Evolutionary conservation across 2,888 invertebrate species (phyloP).

Genomic region (Drosophila mulleri): DNA sequence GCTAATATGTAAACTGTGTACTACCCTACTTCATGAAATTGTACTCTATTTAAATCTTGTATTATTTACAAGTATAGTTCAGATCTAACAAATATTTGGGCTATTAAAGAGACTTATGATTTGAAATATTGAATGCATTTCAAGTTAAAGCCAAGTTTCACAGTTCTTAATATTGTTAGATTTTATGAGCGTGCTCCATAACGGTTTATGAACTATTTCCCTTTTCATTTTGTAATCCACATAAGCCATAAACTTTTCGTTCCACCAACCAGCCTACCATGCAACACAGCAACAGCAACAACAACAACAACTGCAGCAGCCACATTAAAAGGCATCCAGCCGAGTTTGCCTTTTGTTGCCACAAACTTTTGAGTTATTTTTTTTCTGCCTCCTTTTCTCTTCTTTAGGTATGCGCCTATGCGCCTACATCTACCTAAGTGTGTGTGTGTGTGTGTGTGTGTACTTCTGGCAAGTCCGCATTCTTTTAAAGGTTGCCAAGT

Average conservation of each 20-base stretch:
- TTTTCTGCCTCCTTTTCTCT: constrained; percentile 57
- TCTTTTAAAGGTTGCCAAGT: constrained; percentile 84
- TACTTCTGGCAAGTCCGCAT: constrained; percentile 82
- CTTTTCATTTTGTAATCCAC: background rate
- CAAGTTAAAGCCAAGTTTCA: background rate
- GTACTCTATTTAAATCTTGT: background rate
- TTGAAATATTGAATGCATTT: background rate
- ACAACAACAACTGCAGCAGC: constrained; percentile 13
- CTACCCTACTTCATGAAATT: background rate
- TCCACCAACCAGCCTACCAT: constrained; percentile 32
- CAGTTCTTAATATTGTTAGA: background rate
- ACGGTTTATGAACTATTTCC: background rate
- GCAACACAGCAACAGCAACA: constrained; percentile 18
- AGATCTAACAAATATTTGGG: background rate
- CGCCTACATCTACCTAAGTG: constrained; percentile 29
- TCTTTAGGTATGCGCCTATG: constrained; percentile 58
- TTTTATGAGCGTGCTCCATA: constrained; percentile 12
- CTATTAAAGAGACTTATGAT: background rate
- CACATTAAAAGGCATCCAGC: constrained; percentile 48
- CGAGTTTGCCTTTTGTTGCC: constrained; percentile 74
- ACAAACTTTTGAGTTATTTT: constrained; percentile 77
- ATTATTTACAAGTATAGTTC: background rate
- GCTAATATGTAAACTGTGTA: too few relatives aligned
- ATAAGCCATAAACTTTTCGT: constrained; percentile 34
- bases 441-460: constrained; percentile 37